phyloP scores from a whole-genome alignment of 1,140 invertebrate species.

The Procambarus virginalis region DNA sequence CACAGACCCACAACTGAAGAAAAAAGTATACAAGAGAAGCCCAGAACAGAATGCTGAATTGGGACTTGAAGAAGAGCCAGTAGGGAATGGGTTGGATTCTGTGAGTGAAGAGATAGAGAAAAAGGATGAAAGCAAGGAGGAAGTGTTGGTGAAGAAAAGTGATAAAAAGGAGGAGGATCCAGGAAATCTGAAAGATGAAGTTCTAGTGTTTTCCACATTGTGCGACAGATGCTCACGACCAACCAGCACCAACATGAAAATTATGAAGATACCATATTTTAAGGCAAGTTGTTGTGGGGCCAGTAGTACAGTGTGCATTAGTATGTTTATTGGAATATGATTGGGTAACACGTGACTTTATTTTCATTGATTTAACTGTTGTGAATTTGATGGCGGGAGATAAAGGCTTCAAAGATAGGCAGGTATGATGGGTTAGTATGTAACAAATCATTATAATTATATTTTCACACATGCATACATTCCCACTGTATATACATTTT shows the following conservation, averaged over 20 bases:
- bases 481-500: too few relatives aligned
- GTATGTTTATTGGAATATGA: too few relatives aligned
- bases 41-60: slow-evolving; percentile 86
- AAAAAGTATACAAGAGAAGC: slow-evolving; percentile 83
- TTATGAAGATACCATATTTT: slow-evolving; percentile 78
- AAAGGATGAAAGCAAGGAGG: slow-evolving; percentile 12
- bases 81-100: neutral
- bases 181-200: slow-evolving; percentile 84
- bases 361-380: too few relatives aligned
- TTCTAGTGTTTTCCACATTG: slow-evolving; percentile 89
- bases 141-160: slow-evolving; percentile 26
- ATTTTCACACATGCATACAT: too few relatives aligned
- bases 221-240: slow-evolving; percentile 90
- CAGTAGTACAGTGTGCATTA: too few relatives aligned
- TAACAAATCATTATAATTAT: too few relatives aligned
- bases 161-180: slow-evolving; percentile 71
- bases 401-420: too few relatives aligned
- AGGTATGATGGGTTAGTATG: too few relatives aligned
- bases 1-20: slow-evolving; percentile 82
- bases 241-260: slow-evolving; percentile 96
- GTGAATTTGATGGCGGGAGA: too few relatives aligned
- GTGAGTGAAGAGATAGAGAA: neutral
- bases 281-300: slow-evolving; percentile 32
- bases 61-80: slow-evolving; percentile 79
- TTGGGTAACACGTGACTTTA: too few relatives aligned